phyloP scores from a whole-genome alignment of 2,888 invertebrate genomes.

The Drosophila anceps region DNA sequence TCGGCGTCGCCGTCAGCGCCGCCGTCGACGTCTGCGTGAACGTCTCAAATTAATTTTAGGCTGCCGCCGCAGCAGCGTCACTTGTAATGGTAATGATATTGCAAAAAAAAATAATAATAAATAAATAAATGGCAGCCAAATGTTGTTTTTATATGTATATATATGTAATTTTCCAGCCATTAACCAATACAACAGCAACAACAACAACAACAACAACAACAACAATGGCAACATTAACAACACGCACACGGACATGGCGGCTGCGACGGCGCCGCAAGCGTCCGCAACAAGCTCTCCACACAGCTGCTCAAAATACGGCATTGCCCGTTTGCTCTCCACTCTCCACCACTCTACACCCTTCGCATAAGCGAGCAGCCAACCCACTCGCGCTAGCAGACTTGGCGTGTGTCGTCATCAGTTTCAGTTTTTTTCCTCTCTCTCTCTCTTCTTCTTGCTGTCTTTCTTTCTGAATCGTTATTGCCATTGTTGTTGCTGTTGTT shows the following conservation, averaged over 20 bases:
- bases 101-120: slow-evolving; percentile 39
- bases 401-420: slow-evolving; percentile 75
- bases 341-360: neutral
- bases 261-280: slow-evolving; percentile 30
- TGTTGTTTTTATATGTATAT: slow-evolving; percentile 31
- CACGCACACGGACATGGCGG: slow-evolving; percentile 56
- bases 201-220: slow-evolving; percentile 20
- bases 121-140: slow-evolving; percentile 35
- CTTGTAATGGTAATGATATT: slow-evolving; percentile 59
- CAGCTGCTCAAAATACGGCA: slow-evolving; percentile 41
- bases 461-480: slow-evolving; percentile 35
- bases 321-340: slow-evolving; percentile 1
- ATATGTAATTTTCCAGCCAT: slow-evolving; percentile 73
- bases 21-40: slow-evolving; percentile 12
- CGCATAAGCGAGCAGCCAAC: slow-evolving; percentile 7
- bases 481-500: slow-evolving; percentile 38
- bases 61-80: slow-evolving; percentile 12
- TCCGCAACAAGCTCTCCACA: slow-evolving; percentile 28
- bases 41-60: slow-evolving; percentile 42
- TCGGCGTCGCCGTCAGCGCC: neutral
- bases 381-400: slow-evolving; percentile 44
- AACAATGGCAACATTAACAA: slow-evolving; percentile 35
- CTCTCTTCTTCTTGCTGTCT: slow-evolving; percentile 6
- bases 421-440: slow-evolving; percentile 51
- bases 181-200: slow-evolving; percentile 65